Evolutionary conservation across 2,888 invertebrate species (phyloP).

Genomic region (Parochlus steinenii): DNA sequence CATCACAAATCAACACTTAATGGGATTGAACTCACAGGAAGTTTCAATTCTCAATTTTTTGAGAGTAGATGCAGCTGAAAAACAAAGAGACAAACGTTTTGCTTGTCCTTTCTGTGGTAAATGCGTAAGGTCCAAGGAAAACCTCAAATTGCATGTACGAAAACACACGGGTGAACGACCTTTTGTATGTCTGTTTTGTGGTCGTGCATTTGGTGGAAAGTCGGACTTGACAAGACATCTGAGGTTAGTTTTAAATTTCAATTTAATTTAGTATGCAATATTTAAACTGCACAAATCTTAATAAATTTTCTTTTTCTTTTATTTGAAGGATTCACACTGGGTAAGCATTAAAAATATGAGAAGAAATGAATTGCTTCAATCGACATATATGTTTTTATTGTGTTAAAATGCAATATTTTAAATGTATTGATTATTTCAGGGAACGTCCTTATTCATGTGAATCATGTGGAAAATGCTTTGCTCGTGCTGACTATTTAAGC

Average conservation of each 20-base stretch:
- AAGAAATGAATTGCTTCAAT: neutral
- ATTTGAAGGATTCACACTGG: constrained; percentile 83
- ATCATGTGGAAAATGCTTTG: constrained; percentile 83
- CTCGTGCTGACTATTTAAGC: constrained; percentile 75
- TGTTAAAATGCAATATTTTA: neutral
- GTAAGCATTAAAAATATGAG: neutral
- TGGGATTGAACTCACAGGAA: constrained; percentile 34
- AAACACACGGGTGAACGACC: constrained; percentile 78
- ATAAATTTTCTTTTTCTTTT: too few relatives aligned
- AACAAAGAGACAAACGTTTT: constrained; percentile 56
- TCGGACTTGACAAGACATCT: constrained; percentile 74
- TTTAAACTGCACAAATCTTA: too few relatives aligned
- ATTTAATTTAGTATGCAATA: too few relatives aligned
- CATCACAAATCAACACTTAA: constrained; percentile 37
- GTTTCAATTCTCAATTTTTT: constrained; percentile 47
- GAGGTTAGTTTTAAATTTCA: too few relatives aligned
- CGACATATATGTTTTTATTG: constrained; percentile 1
- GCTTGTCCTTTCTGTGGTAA: constrained; percentile 82
- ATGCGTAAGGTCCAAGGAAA: constrained; percentile 77
- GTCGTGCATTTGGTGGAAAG: constrained; percentile 75
- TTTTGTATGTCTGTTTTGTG: constrained; percentile 82
- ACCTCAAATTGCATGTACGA: constrained; percentile 70
- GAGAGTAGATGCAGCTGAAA: constrained; percentile 40
- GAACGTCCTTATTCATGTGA: constrained; percentile 84
- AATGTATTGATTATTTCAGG: neutral